Base-by-base conservation (phyloP, 2,113 vertebrate genomes). In the Anthoscopus minutus region DNA sequence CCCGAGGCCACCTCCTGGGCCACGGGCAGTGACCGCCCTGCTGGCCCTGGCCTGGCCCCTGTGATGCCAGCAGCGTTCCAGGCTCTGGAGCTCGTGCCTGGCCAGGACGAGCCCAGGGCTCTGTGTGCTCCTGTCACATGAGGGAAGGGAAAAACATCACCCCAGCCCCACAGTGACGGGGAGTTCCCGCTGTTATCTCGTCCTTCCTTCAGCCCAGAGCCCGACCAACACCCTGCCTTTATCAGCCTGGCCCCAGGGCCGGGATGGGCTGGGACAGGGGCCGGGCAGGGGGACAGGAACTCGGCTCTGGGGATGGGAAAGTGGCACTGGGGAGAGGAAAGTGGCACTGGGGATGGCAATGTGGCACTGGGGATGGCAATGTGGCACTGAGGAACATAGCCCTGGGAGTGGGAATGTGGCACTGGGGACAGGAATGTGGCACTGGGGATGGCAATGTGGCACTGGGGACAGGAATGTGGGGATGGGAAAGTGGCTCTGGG, bases 381-480 rank as follows among this genome's bases (percentile, higher is more conserved):
- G 1, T 9, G 47, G 10, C 2, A 7, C 3, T 13, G 13, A 7
- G 6, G 17, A 31, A n/a, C n/a, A n/a, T n/a, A n/a, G n/a, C n/a
- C n/a, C n/a, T n/a, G n/a, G n/a, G n/a, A n/a, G n/a, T 0, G 0
- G 6, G 5, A 40, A 24, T 0, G 0, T 24, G 60, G 24, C 38
- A 2, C 3, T 53, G 15, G 38, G 58, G 10, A 24, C 1, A 2
- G 7, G 11, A 40, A 28, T 0, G 1, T 8, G 17, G 31, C 38
- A 3, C 14, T 16, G 28, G 31, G 8, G 5, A 33, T 0, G 2
- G 18, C 17, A 38, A 16, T 0, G 2, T 8, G 65, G 24, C 37
- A 10, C 27, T 70, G 27, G 37, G 37, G 37, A 40, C 1, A 2
- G 11, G 6, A 28, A 48, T 0, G 3, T 33, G 42, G 28, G 38